phyloP scores from a whole-genome alignment of 2,888 invertebrate species.

The Cataglyphis rosenhaueri region DNA sequence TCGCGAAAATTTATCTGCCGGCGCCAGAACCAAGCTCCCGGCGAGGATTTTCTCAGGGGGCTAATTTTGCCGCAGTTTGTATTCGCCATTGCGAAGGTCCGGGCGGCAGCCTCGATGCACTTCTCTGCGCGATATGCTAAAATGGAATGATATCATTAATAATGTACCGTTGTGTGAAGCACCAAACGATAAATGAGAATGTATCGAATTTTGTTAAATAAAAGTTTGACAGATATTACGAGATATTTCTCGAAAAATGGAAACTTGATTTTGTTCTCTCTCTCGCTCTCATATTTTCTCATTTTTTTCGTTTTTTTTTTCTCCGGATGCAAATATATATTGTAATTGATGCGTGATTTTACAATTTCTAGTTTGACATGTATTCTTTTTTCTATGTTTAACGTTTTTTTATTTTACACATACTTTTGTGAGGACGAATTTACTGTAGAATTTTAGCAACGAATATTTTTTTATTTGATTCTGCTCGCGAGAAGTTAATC shows the following conservation, averaged over 20 bases:
- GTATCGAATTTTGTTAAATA: slow-evolving; percentile 28
- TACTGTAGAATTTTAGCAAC: neutral
- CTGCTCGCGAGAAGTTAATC: neutral
- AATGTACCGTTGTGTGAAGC: slow-evolving; percentile 26
- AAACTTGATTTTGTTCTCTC: neutral
- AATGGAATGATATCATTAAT: slow-evolving; percentile 33
- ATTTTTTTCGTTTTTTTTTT: neutral
- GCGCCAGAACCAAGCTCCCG: slow-evolving; percentile 32
- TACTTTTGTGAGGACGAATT: neutral
- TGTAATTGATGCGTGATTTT: neutral
- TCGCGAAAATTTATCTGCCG: slow-evolving; percentile 46
- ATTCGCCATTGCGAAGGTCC: slow-evolving; percentile 45
- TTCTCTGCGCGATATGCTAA: neutral
- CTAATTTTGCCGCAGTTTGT: slow-evolving; percentile 56
- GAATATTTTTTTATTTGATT: neutral
- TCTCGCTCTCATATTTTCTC: neutral
- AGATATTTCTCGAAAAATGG: slow-evolving; percentile 2
- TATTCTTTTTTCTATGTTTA: neutral
- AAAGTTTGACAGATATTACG: slow-evolving; percentile 22
- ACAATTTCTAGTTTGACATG: neutral
- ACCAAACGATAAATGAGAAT: slow-evolving; percentile 36
- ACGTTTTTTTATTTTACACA: neutral
- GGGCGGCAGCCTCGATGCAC: neutral
- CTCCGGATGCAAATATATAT: neutral
- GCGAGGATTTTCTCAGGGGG: slow-evolving; percentile 44